Conservation (phyloP, 2,113 vertebrate species). For the Nerophis lumbriciformis region DNA sequence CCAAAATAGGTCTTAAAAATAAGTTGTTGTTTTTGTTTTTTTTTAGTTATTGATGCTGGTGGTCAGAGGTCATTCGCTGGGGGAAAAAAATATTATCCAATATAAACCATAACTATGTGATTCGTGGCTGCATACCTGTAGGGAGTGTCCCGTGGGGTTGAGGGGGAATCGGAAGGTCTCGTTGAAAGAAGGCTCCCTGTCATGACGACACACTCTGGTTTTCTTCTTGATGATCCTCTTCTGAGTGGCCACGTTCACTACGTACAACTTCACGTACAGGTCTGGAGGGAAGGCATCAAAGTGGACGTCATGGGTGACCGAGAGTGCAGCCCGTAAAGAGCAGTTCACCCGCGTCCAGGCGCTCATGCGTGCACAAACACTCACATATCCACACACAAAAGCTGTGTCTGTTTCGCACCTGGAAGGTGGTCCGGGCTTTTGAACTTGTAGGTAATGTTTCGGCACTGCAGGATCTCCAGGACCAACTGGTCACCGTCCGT, state of each 20-base stretch:
- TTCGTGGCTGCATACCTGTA: conserved; percentile 78
- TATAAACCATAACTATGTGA: no score
- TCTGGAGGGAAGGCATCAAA: conserved; percentile 64
- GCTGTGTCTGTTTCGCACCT: conserved; percentile 67
- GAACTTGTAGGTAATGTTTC: conserved; percentile 99
- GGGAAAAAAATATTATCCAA: no score
- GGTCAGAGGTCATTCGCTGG: no score
- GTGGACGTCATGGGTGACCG: not conserved
- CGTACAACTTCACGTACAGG: conserved; percentile 95
- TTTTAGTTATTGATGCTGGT: no score
- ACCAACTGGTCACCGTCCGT: conserved; percentile 96
- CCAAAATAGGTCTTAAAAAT: no score
- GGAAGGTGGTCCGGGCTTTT: conserved; percentile 98
- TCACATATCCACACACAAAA: not conserved
- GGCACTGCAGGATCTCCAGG: conserved; percentile 96
- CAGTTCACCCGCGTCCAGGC: not conserved
- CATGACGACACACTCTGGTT: conserved; percentile 95
- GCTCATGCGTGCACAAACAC: not conserved
- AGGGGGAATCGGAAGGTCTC: conserved; percentile 95
- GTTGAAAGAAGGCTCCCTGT: conserved; percentile 97
- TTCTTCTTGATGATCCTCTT: conserved; percentile 99
- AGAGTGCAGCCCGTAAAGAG: not conserved
- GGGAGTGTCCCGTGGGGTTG: conserved; percentile 92
- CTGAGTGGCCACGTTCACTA: conserved; percentile 93
- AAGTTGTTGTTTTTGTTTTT: no score